phyloP scores from a whole-genome alignment of 2,888 invertebrate species.

The Muscina levida region DNA sequence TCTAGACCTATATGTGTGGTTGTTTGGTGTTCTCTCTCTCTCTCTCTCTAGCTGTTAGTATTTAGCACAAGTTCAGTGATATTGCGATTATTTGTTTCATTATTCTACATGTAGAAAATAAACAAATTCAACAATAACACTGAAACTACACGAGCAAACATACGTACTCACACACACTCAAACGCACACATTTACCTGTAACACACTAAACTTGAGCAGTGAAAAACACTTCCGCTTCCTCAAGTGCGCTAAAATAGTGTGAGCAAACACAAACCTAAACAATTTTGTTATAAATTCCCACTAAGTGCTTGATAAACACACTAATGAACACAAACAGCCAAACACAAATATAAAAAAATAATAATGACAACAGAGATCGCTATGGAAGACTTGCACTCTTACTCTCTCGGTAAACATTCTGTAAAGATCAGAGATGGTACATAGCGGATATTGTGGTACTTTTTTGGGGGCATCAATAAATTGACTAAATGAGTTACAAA shows the following conservation, averaged over 20 bases:
- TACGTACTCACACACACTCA: not conserved
- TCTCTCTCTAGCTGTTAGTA: no score
- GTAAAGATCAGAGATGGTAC: no score
- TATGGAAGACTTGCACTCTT: not conserved
- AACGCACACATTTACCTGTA: constrained; percentile 2
- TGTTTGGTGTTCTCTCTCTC: not conserved
- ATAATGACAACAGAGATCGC: constrained; percentile 1
- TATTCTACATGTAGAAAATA: constrained; percentile 1
- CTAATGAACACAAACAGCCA: constrained; percentile 38
- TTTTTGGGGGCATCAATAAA: no score
- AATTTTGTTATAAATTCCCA: constrained; percentile 17
- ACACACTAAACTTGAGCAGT: constrained; percentile 32
- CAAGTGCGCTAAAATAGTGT: constrained; percentile 6
- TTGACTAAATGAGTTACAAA: no score
- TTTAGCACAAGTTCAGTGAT: not conserved
- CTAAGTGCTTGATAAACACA: constrained; percentile 4
- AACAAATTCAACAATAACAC: not conserved
- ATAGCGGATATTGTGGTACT: not conserved
- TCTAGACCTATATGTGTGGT: no score
- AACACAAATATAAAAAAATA: constrained; percentile 19
- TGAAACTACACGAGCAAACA: not conserved
- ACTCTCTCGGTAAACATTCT: no score
- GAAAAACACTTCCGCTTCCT: constrained; percentile 51
- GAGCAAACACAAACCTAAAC: constrained; percentile 17
- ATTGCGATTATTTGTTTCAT: constrained; percentile 15